Evolutionary conservation across 2,888 invertebrate species (phyloP).

Genomic region (Sarcophaga variegata): DNA sequence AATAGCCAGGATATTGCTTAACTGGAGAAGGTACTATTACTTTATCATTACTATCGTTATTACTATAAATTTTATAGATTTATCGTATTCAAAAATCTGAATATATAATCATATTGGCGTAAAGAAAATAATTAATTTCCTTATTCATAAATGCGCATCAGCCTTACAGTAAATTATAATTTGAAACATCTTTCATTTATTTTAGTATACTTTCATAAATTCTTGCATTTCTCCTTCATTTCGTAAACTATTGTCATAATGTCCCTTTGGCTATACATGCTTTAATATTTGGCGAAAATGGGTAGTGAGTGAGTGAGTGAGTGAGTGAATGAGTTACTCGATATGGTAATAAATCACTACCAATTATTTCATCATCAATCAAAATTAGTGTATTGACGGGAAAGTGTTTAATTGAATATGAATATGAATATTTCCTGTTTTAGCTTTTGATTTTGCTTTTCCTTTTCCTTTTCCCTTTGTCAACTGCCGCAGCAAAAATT

Average conservation of each 20-base stretch:
- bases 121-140: too few relatives aligned
- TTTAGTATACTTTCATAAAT: too few relatives aligned
- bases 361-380: slow-evolving; percentile 81
- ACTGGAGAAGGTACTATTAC: too few relatives aligned
- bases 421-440: slow-evolving; percentile 25
- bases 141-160: too few relatives aligned
- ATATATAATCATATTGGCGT: too few relatives aligned
- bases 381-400: slow-evolving; percentile 77
- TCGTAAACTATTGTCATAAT: neutral
- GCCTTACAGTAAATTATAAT: too few relatives aligned
- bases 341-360: slow-evolving; percentile 79
- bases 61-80: too few relatives aligned
- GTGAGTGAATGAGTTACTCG: neutral
- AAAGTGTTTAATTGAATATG: slow-evolving; percentile 78
- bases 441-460: slow-evolving; percentile 9
- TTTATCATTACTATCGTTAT: too few relatives aligned
- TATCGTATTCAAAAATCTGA: too few relatives aligned
- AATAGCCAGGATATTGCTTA: too few relatives aligned
- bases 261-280: neutral
- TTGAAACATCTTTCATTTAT: too few relatives aligned
- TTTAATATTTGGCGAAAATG: neutral
- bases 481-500: neutral
- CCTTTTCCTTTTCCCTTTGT: neutral
- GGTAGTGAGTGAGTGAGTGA: too few relatives aligned
- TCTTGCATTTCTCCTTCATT: neutral